Evolutionary conservation across 2,113 vertebrate species (phyloP), one percentile per base, ranked within the genome.

Genomic region (Hyaena hyaena): DNA sequence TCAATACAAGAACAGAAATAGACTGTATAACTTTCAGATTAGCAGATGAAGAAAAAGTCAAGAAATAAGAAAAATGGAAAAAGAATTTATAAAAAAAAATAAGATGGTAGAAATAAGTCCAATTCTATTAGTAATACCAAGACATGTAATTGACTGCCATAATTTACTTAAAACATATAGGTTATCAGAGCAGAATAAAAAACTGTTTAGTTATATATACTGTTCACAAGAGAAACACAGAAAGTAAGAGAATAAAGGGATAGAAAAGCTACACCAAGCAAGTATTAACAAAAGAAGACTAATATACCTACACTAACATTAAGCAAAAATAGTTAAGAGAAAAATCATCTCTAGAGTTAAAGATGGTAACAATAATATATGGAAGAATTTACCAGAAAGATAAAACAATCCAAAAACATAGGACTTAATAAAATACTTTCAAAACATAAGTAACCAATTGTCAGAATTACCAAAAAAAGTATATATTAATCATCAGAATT

Each of bases 151-250:
- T 85, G 7, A 61, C 24, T 35, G 85, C 15, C 12, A 53, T 91
- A 48, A 71, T 45, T 69, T 77, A 69, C 5, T 69, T 80, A 35
- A 69, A 93, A 93, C 28, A 71, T 58, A 26, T 33, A 92, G n/a
- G 74, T 88, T 43, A 87, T 80, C 21, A 74, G 9, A 71, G 31
- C 85, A 35, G 43, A 74, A 21, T 74, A 74, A 28, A n/a, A 73
- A 77, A 77, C 55, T 77, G 11, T 84, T 73, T 74, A 81, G 24
- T 26, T 53, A 43, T 43, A 65, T 28, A 65, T 55, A 92, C 7
- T 65, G 55, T 81, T 95, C 71, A 95, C 28, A 73, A 80, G n/a
- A 92, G n/a, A 66, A 95, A 73, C 35, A 87, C n/a, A 92, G n/a
- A 87, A 58, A 76, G 31, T 68, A 55, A 80, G 48, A 73, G 31